Percentiles rank a stretch among this genome's conserved stretches.
These are phyloP conservation scores for Agapostemon virescens DNA, from an alignment of 2,888 invertebrate species.

Conservation along the genomic window DNA sequence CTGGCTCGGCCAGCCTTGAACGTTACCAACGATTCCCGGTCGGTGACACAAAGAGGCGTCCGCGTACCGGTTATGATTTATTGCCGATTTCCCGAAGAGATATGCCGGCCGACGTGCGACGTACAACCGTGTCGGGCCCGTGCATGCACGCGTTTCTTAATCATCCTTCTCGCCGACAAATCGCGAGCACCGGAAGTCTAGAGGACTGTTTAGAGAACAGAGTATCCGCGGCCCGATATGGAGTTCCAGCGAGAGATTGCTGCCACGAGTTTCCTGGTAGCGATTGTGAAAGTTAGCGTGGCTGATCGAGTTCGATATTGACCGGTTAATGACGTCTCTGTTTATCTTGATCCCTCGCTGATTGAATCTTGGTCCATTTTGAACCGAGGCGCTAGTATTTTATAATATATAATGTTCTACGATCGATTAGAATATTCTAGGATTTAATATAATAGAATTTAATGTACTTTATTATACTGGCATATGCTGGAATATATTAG, in stretches of 20 bases:
- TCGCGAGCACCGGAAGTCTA: slow-evolving; percentile 10
- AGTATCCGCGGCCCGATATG: neutral
- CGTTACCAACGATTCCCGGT: slow-evolving; percentile 34
- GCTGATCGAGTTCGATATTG: neutral
- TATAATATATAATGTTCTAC: too few species aligned
- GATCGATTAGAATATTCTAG: too few species aligned
- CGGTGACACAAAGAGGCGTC: slow-evolving; percentile 60
- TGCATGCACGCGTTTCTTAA: slow-evolving; percentile 16
- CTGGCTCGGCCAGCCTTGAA: slow-evolving; percentile 3
- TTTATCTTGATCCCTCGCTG: neutral
- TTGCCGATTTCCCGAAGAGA: slow-evolving; percentile 58
- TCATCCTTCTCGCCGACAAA: slow-evolving; percentile 1
- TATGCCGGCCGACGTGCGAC: slow-evolving; percentile 21
- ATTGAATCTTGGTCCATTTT: neutral
- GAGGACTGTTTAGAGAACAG: too few species aligned
- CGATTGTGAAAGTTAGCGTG: neutral
- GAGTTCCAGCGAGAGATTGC: neutral
- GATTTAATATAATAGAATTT: too few species aligned
- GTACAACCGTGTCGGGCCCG: slow-evolving; percentile 9
- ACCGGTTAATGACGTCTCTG: neutral
- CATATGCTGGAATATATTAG: too few species aligned
- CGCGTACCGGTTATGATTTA: slow-evolving; percentile 57
- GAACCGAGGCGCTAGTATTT: too few species aligned
- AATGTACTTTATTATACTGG: too few species aligned
- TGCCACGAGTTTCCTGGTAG: neutral